Evolutionary conservation across 1,140 invertebrate genomes (phyloP), one percentile per base, ranked within the genome.

Genomic region (Hyles euphorbiae): DNA sequence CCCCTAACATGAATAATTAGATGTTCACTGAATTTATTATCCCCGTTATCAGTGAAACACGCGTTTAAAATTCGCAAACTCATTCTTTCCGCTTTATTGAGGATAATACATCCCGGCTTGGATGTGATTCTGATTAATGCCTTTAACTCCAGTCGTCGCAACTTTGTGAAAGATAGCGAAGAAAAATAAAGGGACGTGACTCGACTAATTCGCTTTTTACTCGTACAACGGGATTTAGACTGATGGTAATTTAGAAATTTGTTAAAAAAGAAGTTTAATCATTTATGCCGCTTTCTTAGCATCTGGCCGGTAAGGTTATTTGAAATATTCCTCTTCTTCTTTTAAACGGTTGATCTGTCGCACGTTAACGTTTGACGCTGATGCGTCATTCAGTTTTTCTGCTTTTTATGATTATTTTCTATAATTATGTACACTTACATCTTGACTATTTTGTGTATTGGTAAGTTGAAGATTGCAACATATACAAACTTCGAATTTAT

Each of bases 1-100:
- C 76, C 83, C 86, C 80, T 78, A 76, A 87, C 83, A 84, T 85
- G 85, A 88, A 87, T 87, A 87, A 88, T 88, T 88, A 88, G 80
- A 76, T 86, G 81, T 87, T 86, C 81, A 72, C 74, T 63, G 70
- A 75, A 78, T 85, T 85, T 81, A 77, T 83, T 67, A 72, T 63
- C 60, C 66, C 68, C 71, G 62, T 83, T 84, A 88, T 88, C 85
- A 74, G 67, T 75, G 76, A 71, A 81, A 88, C 86, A 87, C 78
- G 86, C 74, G 78, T 81, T 85, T 84, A 76, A 85, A 88, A 86
- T 82, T 84, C 76, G 81, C 82, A 78, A 87, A 88, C 62, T 88
- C 86, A 88, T 88, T 88, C 82, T 83, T 87, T 80, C 64, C 70
- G 68, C 82, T 76, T 85, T 88, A 87, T 88, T 84, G 79, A 71